These are phyloP conservation scores for Polypterus senegalus DNA, from an alignment of 2,113 vertebrate genomes.

Conservation along the genomic window DNA sequence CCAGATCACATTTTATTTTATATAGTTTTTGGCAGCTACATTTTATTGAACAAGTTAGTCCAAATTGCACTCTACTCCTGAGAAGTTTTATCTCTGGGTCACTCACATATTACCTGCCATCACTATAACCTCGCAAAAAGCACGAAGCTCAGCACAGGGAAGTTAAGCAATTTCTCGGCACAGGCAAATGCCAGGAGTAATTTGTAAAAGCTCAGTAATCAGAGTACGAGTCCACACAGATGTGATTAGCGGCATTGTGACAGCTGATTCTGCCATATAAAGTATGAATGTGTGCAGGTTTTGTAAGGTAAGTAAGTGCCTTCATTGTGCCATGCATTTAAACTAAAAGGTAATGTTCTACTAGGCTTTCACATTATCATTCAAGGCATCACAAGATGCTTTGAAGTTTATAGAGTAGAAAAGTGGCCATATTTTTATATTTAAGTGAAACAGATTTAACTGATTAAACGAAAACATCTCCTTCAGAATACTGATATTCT, in stretches of 20 bases:
- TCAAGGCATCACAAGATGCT: neutral
- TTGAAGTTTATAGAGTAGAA: neutral
- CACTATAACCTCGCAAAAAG: rapidly evolving
- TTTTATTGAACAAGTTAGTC: constrained; percentile 2
- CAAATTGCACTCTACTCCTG: constrained; percentile 1
- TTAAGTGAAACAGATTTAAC: neutral
- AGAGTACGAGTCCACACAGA: constrained; percentile 15
- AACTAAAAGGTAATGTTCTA: neutral
- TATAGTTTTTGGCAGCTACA: neutral
- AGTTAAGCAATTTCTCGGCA: neutral
- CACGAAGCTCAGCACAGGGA: neutral
- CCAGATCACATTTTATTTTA: too few species aligned
- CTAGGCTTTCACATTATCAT: neutral
- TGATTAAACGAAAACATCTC: neutral
- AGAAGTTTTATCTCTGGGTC: constrained; percentile 34
- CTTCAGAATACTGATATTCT: neutral
- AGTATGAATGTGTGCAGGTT: neutral
- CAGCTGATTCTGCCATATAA: neutral
- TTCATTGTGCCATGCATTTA: neutral
- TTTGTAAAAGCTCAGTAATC: neutral
- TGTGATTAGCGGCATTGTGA: neutral
- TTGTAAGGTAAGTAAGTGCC: neutral
- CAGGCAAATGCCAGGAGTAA: neutral
- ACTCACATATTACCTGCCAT: neutral
- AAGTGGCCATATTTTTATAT: neutral